Percentiles rank a stretch among this genome's conserved stretches.
These are phyloP conservation scores for Phrynocephalus forsythii DNA, from an alignment of 2,797 vertebrate genomes.

Conservation along the genomic window DNA sequence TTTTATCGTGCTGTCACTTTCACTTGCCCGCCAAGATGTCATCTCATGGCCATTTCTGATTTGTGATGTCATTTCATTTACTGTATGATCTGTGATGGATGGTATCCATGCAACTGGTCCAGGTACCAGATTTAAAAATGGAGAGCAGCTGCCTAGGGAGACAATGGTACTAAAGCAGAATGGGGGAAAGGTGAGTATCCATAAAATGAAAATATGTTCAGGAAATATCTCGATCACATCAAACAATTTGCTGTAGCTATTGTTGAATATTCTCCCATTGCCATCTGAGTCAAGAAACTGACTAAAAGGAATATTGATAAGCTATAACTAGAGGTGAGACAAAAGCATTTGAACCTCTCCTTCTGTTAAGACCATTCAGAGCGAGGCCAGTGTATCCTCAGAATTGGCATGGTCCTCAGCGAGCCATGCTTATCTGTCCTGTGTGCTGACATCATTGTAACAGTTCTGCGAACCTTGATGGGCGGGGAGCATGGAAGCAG, in stretches of 20 bases:
- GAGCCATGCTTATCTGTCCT: not conserved
- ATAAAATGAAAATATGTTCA: not conserved
- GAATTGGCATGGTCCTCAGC: not conserved
- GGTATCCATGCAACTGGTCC: not conserved
- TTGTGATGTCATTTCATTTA: not conserved
- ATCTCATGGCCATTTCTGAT: not conserved
- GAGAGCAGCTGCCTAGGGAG: not conserved
- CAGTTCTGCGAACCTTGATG: not conserved
- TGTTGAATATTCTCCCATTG: not conserved
- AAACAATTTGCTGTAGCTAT: not conserved
- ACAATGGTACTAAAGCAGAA: not conserved
- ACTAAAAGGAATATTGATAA: not conserved
- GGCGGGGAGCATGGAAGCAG: not conserved
- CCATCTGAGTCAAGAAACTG: not conserved
- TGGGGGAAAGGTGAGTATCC: too few relatives aligned
- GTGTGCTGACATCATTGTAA: not conserved
- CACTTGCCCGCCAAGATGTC: not conserved
- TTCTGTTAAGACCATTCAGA: constrained; percentile 40
- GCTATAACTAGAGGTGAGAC: not conserved
- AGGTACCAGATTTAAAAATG: not conserved
- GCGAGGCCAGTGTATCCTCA: constrained; percentile 25
- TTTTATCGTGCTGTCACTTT: not conserved
- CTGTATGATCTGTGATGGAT: not conserved
- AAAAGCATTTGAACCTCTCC: constrained; percentile 8
- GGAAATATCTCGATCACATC: not conserved